Percentiles rank a stretch among this genome's conserved stretches.
Conservation (phyloP, 2,888 invertebrate species). For the Nemotelus pantherinus region DNA sequence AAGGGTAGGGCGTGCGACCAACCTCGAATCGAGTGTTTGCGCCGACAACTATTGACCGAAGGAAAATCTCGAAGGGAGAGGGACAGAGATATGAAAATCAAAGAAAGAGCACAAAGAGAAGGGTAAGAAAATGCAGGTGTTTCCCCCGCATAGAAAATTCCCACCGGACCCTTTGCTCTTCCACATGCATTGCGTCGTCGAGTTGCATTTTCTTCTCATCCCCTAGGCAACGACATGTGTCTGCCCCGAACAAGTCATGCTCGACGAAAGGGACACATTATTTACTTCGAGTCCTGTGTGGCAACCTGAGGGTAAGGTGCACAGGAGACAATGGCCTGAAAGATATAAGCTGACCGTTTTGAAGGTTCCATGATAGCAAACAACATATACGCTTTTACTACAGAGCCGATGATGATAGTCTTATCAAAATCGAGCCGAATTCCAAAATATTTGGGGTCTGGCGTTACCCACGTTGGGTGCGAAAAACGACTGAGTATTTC, state of each 20-base stretch:
- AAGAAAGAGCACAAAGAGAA: not conserved
- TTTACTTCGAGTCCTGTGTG: not conserved
- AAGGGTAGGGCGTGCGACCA: not conserved
- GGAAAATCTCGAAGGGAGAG: not conserved
- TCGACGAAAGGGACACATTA: not conserved
- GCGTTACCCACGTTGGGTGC: conserved; percentile 7
- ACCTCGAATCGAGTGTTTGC: not conserved
- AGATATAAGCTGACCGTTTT: too few relatives aligned
- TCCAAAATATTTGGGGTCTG: not conserved
- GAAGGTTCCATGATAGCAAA: too few relatives aligned
- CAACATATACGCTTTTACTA: too few relatives aligned
- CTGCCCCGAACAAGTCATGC: conserved; percentile 4
- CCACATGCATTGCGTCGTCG: conserved; percentile 5
- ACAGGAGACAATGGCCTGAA: not conserved
- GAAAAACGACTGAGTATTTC: not conserved
- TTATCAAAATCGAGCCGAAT: not conserved
- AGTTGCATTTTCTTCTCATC: conserved; percentile 13
- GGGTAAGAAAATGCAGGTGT: conserved; percentile 32
- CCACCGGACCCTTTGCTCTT: conserved; percentile 1
- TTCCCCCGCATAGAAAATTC: conserved; percentile 20
- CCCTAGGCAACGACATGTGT: conserved; percentile 9
- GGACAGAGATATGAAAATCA: not conserved
- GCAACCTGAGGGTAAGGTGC: not conserved
- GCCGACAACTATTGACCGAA: not conserved
- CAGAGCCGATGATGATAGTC: too few relatives aligned